Conservation (phyloP, 2,113 vertebrate genomes). For the Otolemur garnettii region DNA sequence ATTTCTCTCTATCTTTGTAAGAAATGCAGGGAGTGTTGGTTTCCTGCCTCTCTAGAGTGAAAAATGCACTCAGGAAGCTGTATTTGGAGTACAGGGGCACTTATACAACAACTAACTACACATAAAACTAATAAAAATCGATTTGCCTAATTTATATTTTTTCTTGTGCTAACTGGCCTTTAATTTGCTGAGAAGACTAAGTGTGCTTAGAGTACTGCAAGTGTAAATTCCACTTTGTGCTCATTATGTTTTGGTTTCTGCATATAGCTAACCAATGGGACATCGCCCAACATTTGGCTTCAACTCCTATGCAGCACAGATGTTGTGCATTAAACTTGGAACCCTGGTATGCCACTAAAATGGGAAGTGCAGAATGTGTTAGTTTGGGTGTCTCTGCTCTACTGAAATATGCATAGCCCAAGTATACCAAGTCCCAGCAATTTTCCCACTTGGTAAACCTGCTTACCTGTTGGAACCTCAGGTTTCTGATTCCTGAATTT, state of each 20-base stretch:
- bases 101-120: conserved; percentile 57
- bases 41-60: neutral
- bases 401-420: conserved; percentile 62
- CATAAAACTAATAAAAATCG: conserved; percentile 74
- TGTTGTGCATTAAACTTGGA: conserved; percentile 74
- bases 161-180: conserved; percentile 73
- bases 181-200: conserved; percentile 65
- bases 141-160: conserved; percentile 76
- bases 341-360: conserved; percentile 72
- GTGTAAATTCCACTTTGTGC: conserved; percentile 48
- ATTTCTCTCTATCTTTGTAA: conserved; percentile 34
- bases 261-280: conserved; percentile 57
- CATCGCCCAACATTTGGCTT: conserved; percentile 70
- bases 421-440: conserved; percentile 44
- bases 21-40: neutral
- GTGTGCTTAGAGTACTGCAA: conserved; percentile 26
- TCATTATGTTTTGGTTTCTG: conserved; percentile 61
- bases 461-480: conserved; percentile 61
- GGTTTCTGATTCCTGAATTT: conserved; percentile 72
- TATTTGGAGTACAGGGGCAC: conserved; percentile 7
- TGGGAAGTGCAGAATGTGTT: conserved; percentile 49
- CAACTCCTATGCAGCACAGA: conserved; percentile 72
- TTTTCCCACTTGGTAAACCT: conserved; percentile 68
- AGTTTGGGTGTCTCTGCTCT: conserved; percentile 53
- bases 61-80: conserved; percentile 57